A percentile compares a stretch with the other conserved stretches of the same genome.
Conservation (phyloP, 2,113 vertebrate species). For the Lonchura striata region DNA sequence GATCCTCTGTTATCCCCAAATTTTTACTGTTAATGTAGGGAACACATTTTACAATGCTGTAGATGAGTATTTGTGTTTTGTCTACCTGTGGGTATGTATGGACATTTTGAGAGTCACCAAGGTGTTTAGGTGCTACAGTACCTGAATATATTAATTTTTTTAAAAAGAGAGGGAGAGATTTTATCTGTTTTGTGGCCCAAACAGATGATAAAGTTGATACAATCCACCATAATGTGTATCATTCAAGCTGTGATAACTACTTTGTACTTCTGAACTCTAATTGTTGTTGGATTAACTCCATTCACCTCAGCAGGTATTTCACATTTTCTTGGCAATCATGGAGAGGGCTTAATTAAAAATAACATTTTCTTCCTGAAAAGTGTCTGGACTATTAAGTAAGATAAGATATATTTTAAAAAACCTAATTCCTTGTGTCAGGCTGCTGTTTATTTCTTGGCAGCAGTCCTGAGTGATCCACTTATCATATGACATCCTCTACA, state of each 20-base stretch:
- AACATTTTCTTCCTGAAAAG: background rate
- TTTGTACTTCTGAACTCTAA: background rate
- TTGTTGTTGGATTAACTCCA: background rate
- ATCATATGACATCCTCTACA: background rate
- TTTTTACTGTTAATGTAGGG: background rate
- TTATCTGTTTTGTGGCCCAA: background rate
- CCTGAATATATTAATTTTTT: background rate
- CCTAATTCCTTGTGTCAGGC: background rate
- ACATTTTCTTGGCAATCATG: background rate
- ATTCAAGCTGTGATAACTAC: background rate
- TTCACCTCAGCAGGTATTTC: background rate
- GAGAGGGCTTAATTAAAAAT: background rate
- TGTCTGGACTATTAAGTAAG: background rate
- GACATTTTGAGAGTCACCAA: background rate
- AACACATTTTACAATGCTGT: background rate
- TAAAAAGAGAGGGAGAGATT: background rate
- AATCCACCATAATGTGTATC: background rate
- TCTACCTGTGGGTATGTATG: background rate
- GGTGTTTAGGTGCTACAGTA: background rate
- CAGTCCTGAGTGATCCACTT: background rate
- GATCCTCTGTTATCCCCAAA: background rate
- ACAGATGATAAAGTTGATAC: background rate
- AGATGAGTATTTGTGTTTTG: background rate
- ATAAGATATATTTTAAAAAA: background rate
- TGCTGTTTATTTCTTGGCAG: background rate